Evolutionary conservation across 2,113 vertebrate genomes (phyloP).

Genomic region (Syngnathus typhle): DNA sequence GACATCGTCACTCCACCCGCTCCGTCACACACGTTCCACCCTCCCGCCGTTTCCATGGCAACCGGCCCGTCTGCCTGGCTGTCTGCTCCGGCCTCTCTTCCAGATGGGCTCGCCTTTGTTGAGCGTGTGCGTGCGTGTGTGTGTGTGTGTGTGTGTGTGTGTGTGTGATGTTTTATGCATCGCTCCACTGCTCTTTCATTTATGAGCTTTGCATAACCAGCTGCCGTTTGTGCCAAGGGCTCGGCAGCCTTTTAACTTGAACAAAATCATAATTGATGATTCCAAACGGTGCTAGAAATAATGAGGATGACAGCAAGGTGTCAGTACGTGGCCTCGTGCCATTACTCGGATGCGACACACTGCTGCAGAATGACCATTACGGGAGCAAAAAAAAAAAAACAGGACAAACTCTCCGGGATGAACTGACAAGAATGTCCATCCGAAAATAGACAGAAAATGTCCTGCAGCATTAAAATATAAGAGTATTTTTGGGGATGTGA

Average conservation of each 20-base stretch:
- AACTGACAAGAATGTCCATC: not conserved
- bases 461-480: not conserved
- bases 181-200: constrained; percentile 7
- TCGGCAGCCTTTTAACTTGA: not conserved
- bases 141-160: constrained; percentile 2
- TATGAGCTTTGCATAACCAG: constrained; percentile 11
- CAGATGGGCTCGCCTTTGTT: constrained; percentile 56
- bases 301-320: not conserved
- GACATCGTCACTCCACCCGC: not conserved
- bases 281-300: not conserved
- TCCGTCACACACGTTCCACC: constrained; percentile 33
- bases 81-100: constrained; percentile 54
- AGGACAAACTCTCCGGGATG: not conserved
- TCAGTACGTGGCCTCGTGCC: no score
- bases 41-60: constrained; percentile 53
- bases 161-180: constrained; percentile 5
- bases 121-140: constrained; percentile 12
- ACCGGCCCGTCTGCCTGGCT: constrained; percentile 45
- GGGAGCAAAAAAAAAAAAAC: not conserved
- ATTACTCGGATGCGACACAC: not conserved
- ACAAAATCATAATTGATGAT: not conserved
- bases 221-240: not conserved
- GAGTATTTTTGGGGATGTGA: no score
- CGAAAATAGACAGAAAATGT: not conserved
- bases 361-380: not conserved